Evolutionary conservation across 30 jellyfish, hydroid and myxozoan genomes (phyloP).

Genomic region (Turritopsis rubra): DNA sequence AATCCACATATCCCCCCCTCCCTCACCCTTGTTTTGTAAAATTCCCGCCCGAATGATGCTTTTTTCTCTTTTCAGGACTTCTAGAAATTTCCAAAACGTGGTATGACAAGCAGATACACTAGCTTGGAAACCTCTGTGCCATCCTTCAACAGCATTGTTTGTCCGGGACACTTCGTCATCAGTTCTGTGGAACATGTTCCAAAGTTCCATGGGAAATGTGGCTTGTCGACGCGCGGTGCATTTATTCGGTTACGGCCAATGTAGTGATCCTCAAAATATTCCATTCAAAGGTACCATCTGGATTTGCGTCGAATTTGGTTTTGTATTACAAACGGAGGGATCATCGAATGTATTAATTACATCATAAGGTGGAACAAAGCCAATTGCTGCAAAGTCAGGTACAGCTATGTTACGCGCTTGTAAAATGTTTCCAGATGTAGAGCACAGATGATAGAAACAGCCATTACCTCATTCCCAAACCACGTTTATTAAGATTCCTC

Average conservation of each 20-base stretch:
- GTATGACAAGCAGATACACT: not conserved
- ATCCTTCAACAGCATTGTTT: slow-evolving; percentile 3
- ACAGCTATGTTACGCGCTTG: too few relatives aligned
- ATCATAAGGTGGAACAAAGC: too few relatives aligned
- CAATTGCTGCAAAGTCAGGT: too few relatives aligned
- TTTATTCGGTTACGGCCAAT: not conserved
- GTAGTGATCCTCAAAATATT: not conserved
- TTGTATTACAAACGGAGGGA: too few relatives aligned
- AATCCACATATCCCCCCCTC: too few relatives aligned
- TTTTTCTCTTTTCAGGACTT: not conserved
- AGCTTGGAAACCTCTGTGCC: slow-evolving; percentile 18
- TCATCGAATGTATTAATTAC: too few relatives aligned
- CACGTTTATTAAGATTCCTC: too few relatives aligned
- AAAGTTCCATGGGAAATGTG: not conserved
- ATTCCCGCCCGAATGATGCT: not conserved
- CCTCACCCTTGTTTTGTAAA: not conserved
- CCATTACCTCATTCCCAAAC: too few relatives aligned
- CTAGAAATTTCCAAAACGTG: not conserved
- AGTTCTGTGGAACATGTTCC: slow-evolving; percentile 26
- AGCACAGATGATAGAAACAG: too few relatives aligned
- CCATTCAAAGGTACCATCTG: not conserved
- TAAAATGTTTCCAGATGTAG: too few relatives aligned
- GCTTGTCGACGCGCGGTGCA: not conserved
- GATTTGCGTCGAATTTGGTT: not conserved
- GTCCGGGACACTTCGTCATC: not conserved